Base-by-base conservation (phyloP, 1,140 invertebrate genomes). In the Trachymyrmex septentrionalis region DNA sequence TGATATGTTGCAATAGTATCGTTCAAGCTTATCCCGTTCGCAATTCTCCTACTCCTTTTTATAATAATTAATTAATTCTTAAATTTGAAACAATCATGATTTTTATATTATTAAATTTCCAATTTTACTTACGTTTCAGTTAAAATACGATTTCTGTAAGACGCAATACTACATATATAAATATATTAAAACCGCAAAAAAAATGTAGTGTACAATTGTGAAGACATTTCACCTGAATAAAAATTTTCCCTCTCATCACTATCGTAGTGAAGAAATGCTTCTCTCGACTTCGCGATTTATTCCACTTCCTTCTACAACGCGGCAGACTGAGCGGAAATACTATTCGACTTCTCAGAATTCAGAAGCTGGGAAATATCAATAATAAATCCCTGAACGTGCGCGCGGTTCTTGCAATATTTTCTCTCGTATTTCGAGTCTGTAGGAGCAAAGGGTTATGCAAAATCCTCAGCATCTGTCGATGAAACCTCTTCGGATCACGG, bases 401-500 rank as follows among this genome's bases (percentile, higher is more conserved):
- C 71, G 69, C 71, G 77, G 86, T 87, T 72, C 59, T 66, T 55
- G 61, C 87, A 76, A 90, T 90, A 90, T 89, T 90, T 90, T 90
- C 71, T 59, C 85, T 64, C 34, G 57, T 80, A 86, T 82, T 87
- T 63, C 72, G 84, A 87, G 55, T 89, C 66, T 75, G 44, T 53
- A 77, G 69, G 30, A 61, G 59, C 64, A 78, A 86, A 82, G 85
- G 88, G 88, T 88, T 90, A 90, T 90, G 89, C 89, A 90, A 90
- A 90, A 90, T 90, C 71, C 89, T 82, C 71, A 85, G 88, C 88
- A 90, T 90, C 89, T 90, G 89, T 88, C 88, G 89, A 90, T 90
- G 89, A 90, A 90, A 90, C 85, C 77, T 77, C 81, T 69, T 76
- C 59, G 73, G 63, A 85, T 88, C 86, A 80, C 55, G 78, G 76